Percentiles rank a stretch among this genome's conserved stretches.
These are phyloP conservation scores for Chelonoidis abingdonii DNA, from an alignment of 2,113 vertebrate species.

Conservation along the genomic window DNA sequence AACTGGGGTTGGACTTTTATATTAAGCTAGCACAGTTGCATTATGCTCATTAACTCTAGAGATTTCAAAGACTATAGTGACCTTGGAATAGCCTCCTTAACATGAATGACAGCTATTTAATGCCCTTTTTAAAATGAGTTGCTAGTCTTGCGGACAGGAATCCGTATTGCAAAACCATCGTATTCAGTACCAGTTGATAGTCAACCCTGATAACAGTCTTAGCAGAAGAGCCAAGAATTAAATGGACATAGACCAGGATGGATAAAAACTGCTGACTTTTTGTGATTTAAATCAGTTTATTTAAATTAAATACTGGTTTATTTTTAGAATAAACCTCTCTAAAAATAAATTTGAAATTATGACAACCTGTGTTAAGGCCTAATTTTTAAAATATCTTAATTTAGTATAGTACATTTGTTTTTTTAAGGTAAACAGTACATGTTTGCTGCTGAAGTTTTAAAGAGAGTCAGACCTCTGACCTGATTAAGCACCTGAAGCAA, in stretches of 20 bases:
- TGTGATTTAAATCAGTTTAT: neutral
- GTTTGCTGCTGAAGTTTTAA: too few relatives aligned
- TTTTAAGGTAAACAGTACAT: neutral
- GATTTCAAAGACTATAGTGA: neutral
- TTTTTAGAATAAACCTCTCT: neutral
- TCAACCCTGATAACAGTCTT: neutral
- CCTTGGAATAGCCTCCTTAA: too few relatives aligned
- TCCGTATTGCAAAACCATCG: neutral
- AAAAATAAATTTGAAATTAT: neutral
- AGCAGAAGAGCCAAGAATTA: neutral
- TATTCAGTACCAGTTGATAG: neutral
- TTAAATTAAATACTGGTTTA: neutral
- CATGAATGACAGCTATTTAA: neutral
- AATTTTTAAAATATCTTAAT: neutral
- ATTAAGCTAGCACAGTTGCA: neutral
- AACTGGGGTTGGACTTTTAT: neutral
- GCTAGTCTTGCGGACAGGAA: neutral
- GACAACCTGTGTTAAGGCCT: neutral
- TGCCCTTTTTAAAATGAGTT: neutral
- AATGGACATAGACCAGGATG: neutral
- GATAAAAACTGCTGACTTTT: neutral
- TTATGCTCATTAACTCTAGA: neutral
- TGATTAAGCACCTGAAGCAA: neutral
- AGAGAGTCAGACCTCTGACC: neutral
- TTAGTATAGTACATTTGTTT: neutral